Percentiles rank a stretch among this genome's conserved stretches.
Conservation (phyloP, 1,140 invertebrate genomes). For the Acyrthosiphon pisum region DNA sequence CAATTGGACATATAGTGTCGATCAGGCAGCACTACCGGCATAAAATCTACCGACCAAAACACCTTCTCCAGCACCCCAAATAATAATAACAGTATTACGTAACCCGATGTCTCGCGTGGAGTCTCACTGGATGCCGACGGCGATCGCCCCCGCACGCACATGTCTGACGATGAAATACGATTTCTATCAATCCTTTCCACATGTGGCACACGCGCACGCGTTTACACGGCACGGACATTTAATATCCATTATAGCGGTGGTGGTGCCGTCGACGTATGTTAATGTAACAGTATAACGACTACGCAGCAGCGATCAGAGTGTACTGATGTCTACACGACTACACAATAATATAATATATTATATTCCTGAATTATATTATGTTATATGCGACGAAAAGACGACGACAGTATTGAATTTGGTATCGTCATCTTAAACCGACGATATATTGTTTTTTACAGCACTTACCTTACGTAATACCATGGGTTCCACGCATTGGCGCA, state of each 20-base stretch:
- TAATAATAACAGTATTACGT: background rate
- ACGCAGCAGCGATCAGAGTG: background rate
- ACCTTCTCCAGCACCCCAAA: background rate
- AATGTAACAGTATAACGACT: background rate
- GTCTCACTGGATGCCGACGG: background rate
- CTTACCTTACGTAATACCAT: background rate
- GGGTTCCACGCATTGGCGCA: background rate
- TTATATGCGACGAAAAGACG: background rate
- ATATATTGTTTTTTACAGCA: too few relatives aligned
- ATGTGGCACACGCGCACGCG: background rate
- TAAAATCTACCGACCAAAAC: background rate
- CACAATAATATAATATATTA: background rate
- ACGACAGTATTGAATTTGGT: background rate
- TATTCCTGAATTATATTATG: too few relatives aligned
- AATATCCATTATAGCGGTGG: background rate
- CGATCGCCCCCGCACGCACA: constrained; percentile 39
- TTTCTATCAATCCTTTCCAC: constrained; percentile 44
- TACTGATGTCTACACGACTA: background rate
- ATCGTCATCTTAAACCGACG: too few relatives aligned
- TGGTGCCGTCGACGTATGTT: background rate
- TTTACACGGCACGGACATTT: background rate
- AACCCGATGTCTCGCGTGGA: background rate
- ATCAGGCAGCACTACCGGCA: background rate
- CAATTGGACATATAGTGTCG: background rate
- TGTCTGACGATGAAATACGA: constrained; percentile 16